phyloP scores from a whole-genome alignment of 2,888 invertebrate species.

The Adelphocoris suturalis region DNA sequence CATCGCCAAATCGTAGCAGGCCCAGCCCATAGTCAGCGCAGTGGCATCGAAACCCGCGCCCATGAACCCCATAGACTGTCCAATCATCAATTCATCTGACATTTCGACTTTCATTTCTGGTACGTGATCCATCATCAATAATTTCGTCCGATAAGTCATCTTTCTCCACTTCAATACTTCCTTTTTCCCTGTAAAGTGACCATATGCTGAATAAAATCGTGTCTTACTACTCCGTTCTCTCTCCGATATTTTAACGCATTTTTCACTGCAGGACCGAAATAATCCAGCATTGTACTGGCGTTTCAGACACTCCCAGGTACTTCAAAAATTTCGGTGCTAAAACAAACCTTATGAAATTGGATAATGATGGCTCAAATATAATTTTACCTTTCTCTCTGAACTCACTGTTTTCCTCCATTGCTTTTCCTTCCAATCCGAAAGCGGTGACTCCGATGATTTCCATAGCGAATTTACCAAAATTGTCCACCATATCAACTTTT shows the following conservation, averaged over 20 bases:
- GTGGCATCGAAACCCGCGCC: conserved; percentile 84
- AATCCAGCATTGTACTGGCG: neutral
- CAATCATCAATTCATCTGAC: conserved; percentile 77
- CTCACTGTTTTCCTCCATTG: conserved; percentile 30
- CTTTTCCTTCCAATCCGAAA: neutral
- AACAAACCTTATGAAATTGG: neutral
- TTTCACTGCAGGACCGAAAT: neutral
- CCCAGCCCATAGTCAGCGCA: conserved; percentile 82
- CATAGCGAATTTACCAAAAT: conserved; percentile 21
- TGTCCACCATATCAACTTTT: neutral
- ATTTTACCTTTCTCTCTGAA: conserved; percentile 25
- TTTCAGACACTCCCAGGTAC: neutral
- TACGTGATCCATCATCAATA: neutral
- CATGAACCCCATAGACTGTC: conserved; percentile 82
- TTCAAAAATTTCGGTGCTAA: neutral
- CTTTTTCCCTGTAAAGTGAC: conserved; percentile 24
- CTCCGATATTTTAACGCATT: neutral
- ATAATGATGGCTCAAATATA: neutral
- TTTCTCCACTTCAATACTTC: neutral
- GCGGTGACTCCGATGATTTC: neutral
- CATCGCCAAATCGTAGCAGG: conserved; percentile 81
- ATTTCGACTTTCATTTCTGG: conserved; percentile 32
- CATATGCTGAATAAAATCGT: conserved; percentile 25
- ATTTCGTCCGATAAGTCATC: neutral
- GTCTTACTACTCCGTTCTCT: neutral